Evolutionary conservation across 2,888 invertebrate species (phyloP), one percentile per base, ranked within the genome.

Genomic region (Xylophagus ater): DNA sequence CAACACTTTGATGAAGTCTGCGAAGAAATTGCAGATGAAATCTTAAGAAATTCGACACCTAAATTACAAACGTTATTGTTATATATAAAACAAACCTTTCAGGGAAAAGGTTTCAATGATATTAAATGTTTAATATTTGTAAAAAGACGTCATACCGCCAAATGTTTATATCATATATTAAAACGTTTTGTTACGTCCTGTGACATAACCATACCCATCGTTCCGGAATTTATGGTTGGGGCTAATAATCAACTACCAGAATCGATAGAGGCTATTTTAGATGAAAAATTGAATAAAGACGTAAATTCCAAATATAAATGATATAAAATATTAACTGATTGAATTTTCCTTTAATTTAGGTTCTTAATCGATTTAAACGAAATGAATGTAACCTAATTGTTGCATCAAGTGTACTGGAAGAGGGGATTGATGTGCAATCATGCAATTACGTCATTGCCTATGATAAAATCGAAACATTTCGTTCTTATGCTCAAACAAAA

Each of bases 181-280:
- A 69, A 74, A 41, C 62, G 67, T 1, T 71, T 71, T 1, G 65
- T 61, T 8, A 50, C 67, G 15, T 24, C 42, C 0, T 64, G 72
- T 43, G n/a, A n/a, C n/a, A 63, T 70, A 0, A 62, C 70, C 9
- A 75, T 74, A 46, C 62, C 63, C 1, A 73, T 79, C 48, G 52
- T 70, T 43, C 73, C 81, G 1, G 80, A 84, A 50, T 89, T 78
- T 54, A 68, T 87, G 36, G 74, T 86, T 1, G 88, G 89, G 0
- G 50, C 54, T 2, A 53, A 53, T 18, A 13, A 34, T 5, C 32
- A 28, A 3, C 47, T 61, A 3, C 14, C 45, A 1, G 47, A 47
- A 7, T 47, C 53, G 2, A 53, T 63, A 17, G 57, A 59, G 3
- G 40, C 8, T 6, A n/a, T 55, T 3, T 48, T 65, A 10, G 57